Evolutionary conservation across 2,888 invertebrate species (phyloP).

Genomic region (Erebia ligea): DNA sequence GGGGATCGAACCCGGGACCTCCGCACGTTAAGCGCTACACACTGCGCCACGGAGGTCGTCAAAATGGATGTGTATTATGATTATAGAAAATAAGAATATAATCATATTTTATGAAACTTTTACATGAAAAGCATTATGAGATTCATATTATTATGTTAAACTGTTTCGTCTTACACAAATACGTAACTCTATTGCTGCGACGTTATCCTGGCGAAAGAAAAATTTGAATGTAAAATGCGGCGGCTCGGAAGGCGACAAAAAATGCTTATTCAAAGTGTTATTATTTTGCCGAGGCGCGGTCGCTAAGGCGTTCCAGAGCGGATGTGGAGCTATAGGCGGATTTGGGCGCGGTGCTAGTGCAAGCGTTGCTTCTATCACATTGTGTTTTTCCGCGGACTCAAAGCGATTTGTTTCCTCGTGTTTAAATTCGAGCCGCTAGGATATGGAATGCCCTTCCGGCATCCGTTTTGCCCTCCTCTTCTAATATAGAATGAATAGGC

Average conservation of each 20-base stretch:
- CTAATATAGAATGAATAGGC: too few species aligned
- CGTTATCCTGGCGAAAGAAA: slow-evolving; percentile 35
- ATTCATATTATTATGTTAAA: not conserved
- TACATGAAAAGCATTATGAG: not conserved
- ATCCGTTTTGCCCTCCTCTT: too few species aligned
- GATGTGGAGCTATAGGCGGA: slow-evolving; percentile 44
- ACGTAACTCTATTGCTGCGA: slow-evolving; percentile 7
- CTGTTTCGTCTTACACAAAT: slow-evolving; percentile 11
- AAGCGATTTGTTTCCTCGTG: too few species aligned
- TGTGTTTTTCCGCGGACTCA: not conserved
- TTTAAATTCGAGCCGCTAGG: too few species aligned
- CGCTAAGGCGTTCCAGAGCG: slow-evolving; percentile 55
- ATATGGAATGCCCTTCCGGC: too few species aligned
- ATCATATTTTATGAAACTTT: not conserved
- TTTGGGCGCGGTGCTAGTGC: slow-evolving; percentile 43
- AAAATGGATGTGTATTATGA: too few species aligned
- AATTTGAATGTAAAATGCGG: slow-evolving; percentile 63
- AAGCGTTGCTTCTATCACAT: slow-evolving; percentile 44
- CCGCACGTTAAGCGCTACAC: too few species aligned
- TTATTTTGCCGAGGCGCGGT: slow-evolving; percentile 66
- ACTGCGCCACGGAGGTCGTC: too few species aligned
- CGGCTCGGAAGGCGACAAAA: slow-evolving; percentile 59
- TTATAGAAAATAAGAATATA: too few species aligned
- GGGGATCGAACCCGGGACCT: too few species aligned
- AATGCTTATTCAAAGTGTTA: slow-evolving; percentile 81